Evolutionary conservation across 1,140 invertebrate genomes (phyloP).

Genomic region (Drosophila chauvacae): DNA sequence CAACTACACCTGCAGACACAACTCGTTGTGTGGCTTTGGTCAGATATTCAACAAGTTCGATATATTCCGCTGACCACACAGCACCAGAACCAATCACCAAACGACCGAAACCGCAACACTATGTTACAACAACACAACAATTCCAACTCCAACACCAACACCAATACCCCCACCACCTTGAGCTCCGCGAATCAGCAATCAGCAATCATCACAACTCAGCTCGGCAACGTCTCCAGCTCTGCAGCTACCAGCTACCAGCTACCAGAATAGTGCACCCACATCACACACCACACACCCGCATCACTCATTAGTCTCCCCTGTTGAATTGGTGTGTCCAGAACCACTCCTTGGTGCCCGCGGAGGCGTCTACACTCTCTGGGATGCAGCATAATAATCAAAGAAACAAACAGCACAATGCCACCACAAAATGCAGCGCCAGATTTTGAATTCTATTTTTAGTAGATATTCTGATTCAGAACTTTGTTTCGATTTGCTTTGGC

Average conservation of each 20-base stretch:
- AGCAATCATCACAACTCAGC: slow-evolving; percentile 34
- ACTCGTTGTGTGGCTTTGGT: slow-evolving; percentile 58
- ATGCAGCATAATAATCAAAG: slow-evolving; percentile 6
- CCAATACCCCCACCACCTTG: slow-evolving; percentile 32
- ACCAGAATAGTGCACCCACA: slow-evolving; percentile 30
- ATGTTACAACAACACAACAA: slow-evolving; percentile 29
- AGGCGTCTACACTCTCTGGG: neutral
- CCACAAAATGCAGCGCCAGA: neutral
- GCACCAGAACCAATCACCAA: slow-evolving; percentile 36
- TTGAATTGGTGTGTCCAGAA: slow-evolving; percentile 9
- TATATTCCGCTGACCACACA: slow-evolving; percentile 71
- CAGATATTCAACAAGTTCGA: slow-evolving; percentile 68
- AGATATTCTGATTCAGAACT: neutral
- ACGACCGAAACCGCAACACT: slow-evolving; percentile 38
- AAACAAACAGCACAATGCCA: neutral
- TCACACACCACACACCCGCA: slow-evolving; percentile 17
- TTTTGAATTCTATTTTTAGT: slow-evolving; percentile 7
- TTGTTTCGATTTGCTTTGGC: slow-evolving; percentile 9
- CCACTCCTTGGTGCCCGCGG: neutral
- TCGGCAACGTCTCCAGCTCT: slow-evolving; percentile 46
- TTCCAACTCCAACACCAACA: slow-evolving; percentile 2
- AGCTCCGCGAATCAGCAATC: slow-evolving; percentile 37
- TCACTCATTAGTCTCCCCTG: neutral
- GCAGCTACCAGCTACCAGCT: slow-evolving; percentile 26
- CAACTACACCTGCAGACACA: slow-evolving; percentile 19